Evolutionary conservation across 2,113 vertebrate genomes (phyloP).

Genomic region (Hypocryptadius cinnamomeus): DNA sequence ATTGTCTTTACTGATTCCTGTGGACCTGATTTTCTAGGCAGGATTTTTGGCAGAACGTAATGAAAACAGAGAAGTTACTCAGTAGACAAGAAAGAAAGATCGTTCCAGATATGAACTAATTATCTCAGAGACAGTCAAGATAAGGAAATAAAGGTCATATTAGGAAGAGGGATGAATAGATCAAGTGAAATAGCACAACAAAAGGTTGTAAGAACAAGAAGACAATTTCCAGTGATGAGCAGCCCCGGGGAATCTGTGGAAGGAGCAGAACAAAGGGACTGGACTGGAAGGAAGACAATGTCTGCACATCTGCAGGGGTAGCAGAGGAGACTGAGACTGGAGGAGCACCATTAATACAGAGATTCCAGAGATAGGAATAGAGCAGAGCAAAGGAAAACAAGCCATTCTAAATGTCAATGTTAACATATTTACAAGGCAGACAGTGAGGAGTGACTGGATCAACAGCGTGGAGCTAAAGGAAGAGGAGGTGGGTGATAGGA

Average conservation of each 20-base stretch:
- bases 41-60: not conserved
- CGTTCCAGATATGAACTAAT: not conserved
- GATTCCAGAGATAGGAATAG: not conserved
- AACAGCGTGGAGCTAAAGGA: not conserved
- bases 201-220: not conserved
- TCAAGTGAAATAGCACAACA: constrained; percentile 12
- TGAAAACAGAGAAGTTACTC: not conserved
- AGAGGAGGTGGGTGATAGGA: not conserved
- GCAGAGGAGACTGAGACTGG: not conserved
- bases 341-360: not conserved
- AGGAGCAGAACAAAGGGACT: not conserved
- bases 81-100: not conserved
- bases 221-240: not conserved
- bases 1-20: not conserved
- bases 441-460: not conserved
- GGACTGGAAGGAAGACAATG: not conserved
- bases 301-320: not conserved
- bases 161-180: not conserved
- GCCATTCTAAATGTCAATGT: not conserved
- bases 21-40: not conserved
- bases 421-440: not conserved
- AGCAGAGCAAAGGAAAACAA: not conserved
- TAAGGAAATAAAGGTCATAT: constrained; percentile 35
- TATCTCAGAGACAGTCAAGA: not conserved
- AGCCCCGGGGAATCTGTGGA: not conserved